Base-by-base conservation (phyloP, 2,797 vertebrate species). In the Melopsittacus undulatus region DNA sequence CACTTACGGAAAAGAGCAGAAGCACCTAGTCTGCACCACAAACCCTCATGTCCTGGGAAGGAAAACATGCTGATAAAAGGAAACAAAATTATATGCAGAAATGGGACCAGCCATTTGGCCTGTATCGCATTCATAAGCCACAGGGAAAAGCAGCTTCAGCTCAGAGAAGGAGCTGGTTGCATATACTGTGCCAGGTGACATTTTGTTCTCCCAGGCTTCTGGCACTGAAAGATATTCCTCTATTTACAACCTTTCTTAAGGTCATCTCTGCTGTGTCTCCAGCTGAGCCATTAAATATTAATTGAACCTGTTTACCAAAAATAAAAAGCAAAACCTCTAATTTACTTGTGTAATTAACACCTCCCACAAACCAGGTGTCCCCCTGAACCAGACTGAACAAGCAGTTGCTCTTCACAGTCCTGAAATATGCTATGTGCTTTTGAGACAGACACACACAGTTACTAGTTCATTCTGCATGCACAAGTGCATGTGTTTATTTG, bases 201-300 rank as follows among this genome's bases (percentile, higher is more conserved):
- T 96, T 95, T 94, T 77, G 52, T 46, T 93, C 24, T 86, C 36
- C 51, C 36, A 79, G 56, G 73, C 36, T 95, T 82, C 86, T 90
- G 73, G 66, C 72, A 36, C 24, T 19, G 59, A 74, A 74, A 84
- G 43, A 59, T 87, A 56, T 38, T 95, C 13, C 67, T 89, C 48
- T 87, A 84, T 96, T 96, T 95, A 77, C 90, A 94, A 56, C 77
- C 79, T 94, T 94, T 94, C 92, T 94, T 94, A 95, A 97, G 94
- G 95, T 95, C 94, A 92, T 70, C 81, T 93, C 88, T 95, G 92
- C 95, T 93, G 93, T 89, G 90, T 49, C 88, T 95, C 92, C 88
- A 89, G 81, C 80, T 87, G 94, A 95, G 88, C n/a, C 72, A 92
- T 96, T 92, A 96, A 97, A 95, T 95, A 97, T 96, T 95, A 95